Conservation (phyloP, 2,888 invertebrate genomes). For the Xanthia icteritia region DNA sequence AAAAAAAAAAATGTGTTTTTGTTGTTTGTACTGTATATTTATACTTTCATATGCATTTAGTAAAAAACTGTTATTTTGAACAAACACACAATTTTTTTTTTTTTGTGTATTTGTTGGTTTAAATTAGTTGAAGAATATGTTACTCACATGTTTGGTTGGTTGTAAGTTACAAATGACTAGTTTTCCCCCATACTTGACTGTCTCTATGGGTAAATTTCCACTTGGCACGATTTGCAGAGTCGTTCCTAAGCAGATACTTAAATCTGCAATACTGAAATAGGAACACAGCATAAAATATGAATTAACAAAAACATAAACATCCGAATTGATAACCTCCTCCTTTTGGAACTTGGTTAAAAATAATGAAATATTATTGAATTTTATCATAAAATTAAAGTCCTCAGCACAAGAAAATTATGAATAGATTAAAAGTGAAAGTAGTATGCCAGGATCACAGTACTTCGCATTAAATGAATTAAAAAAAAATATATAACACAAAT, state of each 20-base stretch:
- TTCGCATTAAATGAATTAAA: background rate
- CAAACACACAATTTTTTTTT: too few species aligned
- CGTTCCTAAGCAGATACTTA: conserved; percentile 98
- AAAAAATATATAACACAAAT: background rate
- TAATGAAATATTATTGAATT: background rate
- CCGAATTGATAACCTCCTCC: too few species aligned
- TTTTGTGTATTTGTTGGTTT: too few species aligned
- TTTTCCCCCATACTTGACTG: conserved; percentile 96
- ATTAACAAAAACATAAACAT: too few species aligned
- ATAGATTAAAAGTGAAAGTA: background rate
- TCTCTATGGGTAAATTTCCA: conserved; percentile 97
- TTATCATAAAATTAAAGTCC: background rate
- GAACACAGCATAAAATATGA: background rate
- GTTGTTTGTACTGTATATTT: too few species aligned
- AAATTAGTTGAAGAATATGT: background rate
- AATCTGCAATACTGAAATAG: conserved; percentile 95
- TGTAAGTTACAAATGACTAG: conserved; percentile 98
- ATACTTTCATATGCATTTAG: too few species aligned
- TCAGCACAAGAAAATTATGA: background rate
- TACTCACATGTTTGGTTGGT: conserved; percentile 98
- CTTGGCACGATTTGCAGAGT: conserved; percentile 99
- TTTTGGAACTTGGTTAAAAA: too few species aligned
- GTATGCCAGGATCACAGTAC: background rate
- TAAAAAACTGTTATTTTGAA: too few species aligned
- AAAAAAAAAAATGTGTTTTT: too few species aligned